These are phyloP conservation scores for Sandelia bainsii DNA, from an alignment of 2,797 vertebrate species.

Conservation along the genomic window DNA sequence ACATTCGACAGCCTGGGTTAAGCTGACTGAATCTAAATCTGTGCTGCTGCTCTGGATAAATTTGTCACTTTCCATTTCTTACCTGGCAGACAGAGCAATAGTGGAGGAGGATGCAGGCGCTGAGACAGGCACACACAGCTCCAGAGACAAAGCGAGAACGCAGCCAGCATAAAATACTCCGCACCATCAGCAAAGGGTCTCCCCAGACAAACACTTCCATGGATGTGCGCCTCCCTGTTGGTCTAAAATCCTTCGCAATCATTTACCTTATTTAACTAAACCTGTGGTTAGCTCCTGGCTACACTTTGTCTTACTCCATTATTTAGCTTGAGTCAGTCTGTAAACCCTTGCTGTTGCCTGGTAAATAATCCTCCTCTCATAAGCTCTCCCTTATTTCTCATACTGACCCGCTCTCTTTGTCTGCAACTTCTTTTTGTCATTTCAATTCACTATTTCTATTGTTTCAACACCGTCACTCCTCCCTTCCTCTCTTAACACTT, in stretches of 20 bases:
- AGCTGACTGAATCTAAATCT: not conserved
- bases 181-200: slow-evolving; percentile 43
- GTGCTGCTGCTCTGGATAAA: not conserved
- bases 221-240: slow-evolving; percentile 13
- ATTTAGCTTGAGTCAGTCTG: slow-evolving; percentile 1
- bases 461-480: slow-evolving; percentile 46
- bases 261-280: slow-evolving; percentile 2
- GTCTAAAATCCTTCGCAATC: slow-evolving; percentile 14
- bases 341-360: slow-evolving; percentile 22
- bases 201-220: slow-evolving; percentile 8
- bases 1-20: too few relatives aligned
- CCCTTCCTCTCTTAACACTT: slow-evolving; percentile 41
- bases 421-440: slow-evolving; percentile 24
- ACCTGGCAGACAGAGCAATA: slow-evolving; percentile 69
- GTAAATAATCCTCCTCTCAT: slow-evolving; percentile 39
- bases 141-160: slow-evolving; percentile 47
- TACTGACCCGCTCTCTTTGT: slow-evolving; percentile 5
- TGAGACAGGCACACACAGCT: slow-evolving; percentile 49
- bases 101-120: slow-evolving; percentile 58
- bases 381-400: slow-evolving; percentile 19
- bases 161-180: slow-evolving; percentile 48
- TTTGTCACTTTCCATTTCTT: slow-evolving; percentile 30
- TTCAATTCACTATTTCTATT: slow-evolving; percentile 37
- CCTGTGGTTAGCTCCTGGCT: slow-evolving; percentile 2
- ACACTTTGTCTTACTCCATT: not conserved